Evolutionary conservation across 37 sponge, comb jelly and placozoan genomes (phyloP), one percentile per base, ranked within the genome.

Genomic region (Diacarnus erythraeanus): DNA sequence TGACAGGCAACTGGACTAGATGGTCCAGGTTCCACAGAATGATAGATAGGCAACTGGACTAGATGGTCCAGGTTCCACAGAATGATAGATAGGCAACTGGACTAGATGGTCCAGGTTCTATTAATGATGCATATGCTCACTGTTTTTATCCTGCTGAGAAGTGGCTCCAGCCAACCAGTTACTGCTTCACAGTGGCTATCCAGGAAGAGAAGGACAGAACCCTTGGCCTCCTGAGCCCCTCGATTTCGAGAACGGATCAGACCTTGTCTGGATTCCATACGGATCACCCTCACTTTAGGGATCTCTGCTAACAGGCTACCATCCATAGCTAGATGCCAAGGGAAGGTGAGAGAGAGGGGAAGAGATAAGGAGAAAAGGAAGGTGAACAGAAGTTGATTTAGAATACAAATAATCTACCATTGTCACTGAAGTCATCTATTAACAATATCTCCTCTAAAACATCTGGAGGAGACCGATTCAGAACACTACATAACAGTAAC

Each of bases 181-280:
- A 82, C 87, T 21, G 74, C 88, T 79, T 97, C 97, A 60, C 94
- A 91, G 72, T 97, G 97, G 31, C 94, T 93, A 77, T 97, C 97
- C 42, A 97, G 91, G 77, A 97, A 97, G 36, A 84, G 85, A 33
- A 97, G 82, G 2, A 91, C 88, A 10, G 82, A 68, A 0, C 92
- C 97, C 18, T 64, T 71, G 5, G 92, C 92, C 35, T 41, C 69
- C 17, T 59, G 41, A 9, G 91, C 80, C 29, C 97, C 97, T n/a
- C 59, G 71, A 47, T 93, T 27, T 58, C 97, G 72, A 2, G 94
- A 86, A 25, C 87, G 64, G 39, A 97, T 91, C 38, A 97, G 84
- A 65, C 95, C 95, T 38, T 83, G 76, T 40, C 95, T 54, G 8
- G 80, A 67, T 25, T 75, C 64, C 59, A 81, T 57, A 23, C 91